Base-by-base conservation (phyloP, 2,888 invertebrate species). In the Hecatera dysodea region DNA sequence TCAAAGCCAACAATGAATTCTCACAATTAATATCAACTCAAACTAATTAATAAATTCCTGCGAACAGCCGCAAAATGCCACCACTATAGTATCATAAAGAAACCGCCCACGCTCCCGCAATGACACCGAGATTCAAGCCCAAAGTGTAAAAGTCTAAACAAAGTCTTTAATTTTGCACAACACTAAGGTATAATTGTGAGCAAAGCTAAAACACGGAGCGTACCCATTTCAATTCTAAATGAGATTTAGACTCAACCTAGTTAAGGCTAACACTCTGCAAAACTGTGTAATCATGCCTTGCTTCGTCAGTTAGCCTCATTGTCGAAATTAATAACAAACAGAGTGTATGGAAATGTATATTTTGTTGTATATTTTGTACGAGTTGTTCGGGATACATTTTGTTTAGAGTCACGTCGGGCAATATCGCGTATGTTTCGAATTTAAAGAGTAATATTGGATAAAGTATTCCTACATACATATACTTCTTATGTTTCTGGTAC, bases 301-400 rank as follows among this genome's bases (percentile, higher is more conserved):
- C 48, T 73, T n/a, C 66, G 8, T 67, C 61, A 67, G 66, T 73
- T 78, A 78, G 29, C n/a, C 63, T 53, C 75, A 53, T 69, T 69
- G 82, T 64, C 11, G 64, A 75, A 82, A 81, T 81, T 79, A 81
- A 81, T 79, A 81, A 62, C 75, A 82, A 72, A 79, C 75, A 75
- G 44, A 19, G 27, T 50, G 44, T 75, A 55, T 65, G 62, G 19
- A 69, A 75, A 66, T 53, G 50, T 62, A 33, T 24, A 57, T 77
- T 71, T 52, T 39, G 39, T 62, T 53, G 50, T 62, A 33, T 24
- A 57, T 77, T 71, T 52, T 39, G 39, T 62, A 50, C 19, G 39
- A 63, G 56, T 64, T 66, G 12, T 12, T n/a, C 46, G 22, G 52
- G 42, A 62, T 76, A 19, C 33, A 56, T 53, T 44, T 56, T 46